Conservation (phyloP, 2,113 vertebrate genomes). For the Oreochromis spilurus region DNA sequence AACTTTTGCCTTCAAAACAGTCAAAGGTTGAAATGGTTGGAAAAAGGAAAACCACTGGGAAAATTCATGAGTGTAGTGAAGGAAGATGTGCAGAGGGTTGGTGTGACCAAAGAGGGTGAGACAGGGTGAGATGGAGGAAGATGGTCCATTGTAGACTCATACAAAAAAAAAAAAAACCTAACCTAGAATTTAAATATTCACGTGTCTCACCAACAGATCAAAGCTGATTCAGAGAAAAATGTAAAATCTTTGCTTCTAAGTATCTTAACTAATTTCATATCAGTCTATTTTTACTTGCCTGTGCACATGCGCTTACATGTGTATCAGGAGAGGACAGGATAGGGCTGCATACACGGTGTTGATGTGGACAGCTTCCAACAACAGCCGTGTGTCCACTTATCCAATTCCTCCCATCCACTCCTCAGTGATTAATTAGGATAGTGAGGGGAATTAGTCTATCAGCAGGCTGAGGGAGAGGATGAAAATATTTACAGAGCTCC, state of each 20-base stretch:
- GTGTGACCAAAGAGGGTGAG: not conserved
- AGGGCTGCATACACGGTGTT: slow-evolving; percentile 21
- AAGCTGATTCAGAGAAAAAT: not conserved
- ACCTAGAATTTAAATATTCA: not conserved
- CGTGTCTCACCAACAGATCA: not conserved
- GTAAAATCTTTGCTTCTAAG: no score
- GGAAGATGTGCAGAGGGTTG: not conserved
- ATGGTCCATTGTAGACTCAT: not conserved
- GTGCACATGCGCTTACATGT: not conserved
- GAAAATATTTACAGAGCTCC: slow-evolving; percentile 73
- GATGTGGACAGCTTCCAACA: slow-evolving; percentile 53
- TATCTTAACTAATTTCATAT: not conserved
- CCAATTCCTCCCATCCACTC: slow-evolving; percentile 41
- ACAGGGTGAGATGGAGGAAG: not conserved
- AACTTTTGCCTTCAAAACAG: no score
- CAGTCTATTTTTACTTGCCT: slow-evolving; percentile 1
- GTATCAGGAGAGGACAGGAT: not conserved
- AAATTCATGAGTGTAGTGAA: not conserved
- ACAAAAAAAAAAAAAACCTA: not conserved
- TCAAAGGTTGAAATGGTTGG: not conserved
- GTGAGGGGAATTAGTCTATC: slow-evolving; percentile 57
- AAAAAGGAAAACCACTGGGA: not conserved
- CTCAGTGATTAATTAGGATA: slow-evolving; percentile 63
- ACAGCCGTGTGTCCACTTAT: slow-evolving; percentile 41
- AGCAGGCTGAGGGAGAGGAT: slow-evolving; percentile 52